phyloP scores from a whole-genome alignment of 2,888 invertebrate genomes.

The Andrena hattorfiana region DNA sequence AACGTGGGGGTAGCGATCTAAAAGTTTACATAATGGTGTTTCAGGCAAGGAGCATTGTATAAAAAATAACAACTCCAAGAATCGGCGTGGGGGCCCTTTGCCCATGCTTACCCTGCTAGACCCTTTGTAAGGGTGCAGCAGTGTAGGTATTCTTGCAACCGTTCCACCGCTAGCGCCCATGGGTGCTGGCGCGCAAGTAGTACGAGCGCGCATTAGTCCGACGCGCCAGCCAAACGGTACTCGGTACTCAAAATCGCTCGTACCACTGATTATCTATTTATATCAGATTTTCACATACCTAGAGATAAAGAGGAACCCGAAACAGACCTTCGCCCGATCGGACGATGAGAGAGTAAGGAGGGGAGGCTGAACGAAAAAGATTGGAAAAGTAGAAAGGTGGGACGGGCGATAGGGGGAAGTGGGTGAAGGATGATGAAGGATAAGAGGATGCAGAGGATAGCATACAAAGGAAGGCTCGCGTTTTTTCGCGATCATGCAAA shows the following conservation, averaged over 20 bases:
- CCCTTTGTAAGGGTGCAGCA: too few species aligned
- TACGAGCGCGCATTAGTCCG: background rate
- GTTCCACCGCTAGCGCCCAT: too few species aligned
- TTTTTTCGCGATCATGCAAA: conserved; percentile 58
- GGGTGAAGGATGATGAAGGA: conserved; percentile 48
- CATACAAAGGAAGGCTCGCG: conserved; percentile 45
- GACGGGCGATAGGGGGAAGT: background rate
- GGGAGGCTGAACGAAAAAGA: background rate
- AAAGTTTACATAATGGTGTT: too few species aligned
- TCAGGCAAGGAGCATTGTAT: too few species aligned
- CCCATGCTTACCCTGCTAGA: too few species aligned
- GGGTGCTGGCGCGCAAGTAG: background rate
- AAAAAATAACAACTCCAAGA: too few species aligned
- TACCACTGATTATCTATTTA: background rate
- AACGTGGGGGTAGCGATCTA: too few species aligned
- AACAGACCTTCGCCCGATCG: too few species aligned
- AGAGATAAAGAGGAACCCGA: too few species aligned
- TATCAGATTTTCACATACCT: background rate
- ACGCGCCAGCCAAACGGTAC: background rate
- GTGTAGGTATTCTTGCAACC: too few species aligned
- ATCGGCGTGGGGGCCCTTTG: too few species aligned
- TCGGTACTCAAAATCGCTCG: background rate
- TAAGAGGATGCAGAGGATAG: conserved; percentile 28
- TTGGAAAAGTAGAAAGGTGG: background rate
- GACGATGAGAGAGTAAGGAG: background rate